These are phyloP conservation scores for Callipepla squamata DNA, from an alignment of 2,113 vertebrate genomes.

Conservation along the genomic window DNA sequence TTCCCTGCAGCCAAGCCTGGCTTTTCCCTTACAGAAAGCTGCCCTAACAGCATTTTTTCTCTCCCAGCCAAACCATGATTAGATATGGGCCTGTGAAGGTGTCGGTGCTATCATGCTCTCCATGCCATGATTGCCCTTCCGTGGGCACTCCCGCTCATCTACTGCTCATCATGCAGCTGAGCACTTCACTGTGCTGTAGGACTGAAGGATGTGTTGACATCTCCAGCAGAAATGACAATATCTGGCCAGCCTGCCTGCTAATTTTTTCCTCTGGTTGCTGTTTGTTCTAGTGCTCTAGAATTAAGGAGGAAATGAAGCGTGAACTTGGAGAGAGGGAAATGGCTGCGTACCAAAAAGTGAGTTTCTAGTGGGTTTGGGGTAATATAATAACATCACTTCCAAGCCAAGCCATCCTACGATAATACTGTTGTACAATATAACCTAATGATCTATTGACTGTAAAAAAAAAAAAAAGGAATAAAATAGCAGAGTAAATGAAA, in stretches of 20 bases:
- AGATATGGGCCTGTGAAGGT: too few species aligned
- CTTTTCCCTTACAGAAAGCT: background rate
- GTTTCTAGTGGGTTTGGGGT: background rate
- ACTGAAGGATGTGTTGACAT: background rate
- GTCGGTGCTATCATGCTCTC: rapidly evolving
- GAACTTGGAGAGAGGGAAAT: slow-evolving; percentile 68
- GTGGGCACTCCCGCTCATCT: background rate
- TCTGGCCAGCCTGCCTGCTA: background rate
- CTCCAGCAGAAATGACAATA: too few species aligned
- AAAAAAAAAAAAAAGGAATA: background rate
- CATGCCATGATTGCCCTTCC: background rate
- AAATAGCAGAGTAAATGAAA: background rate
- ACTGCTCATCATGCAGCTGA: background rate
- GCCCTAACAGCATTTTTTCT: background rate
- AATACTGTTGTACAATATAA: background rate
- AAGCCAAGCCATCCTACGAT: too few species aligned
- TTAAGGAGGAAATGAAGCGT: slow-evolving; percentile 65
- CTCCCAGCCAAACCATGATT: background rate
- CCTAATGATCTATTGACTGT: background rate
- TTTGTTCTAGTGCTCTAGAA: slow-evolving; percentile 64
- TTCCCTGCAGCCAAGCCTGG: background rate
- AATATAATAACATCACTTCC: background rate
- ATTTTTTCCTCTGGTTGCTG: background rate
- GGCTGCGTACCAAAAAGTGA: slow-evolving; percentile 70
- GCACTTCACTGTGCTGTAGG: background rate